These are phyloP conservation scores for Argopecten irradians DNA, from an alignment of 1,140 invertebrate genomes.

Conservation along the genomic window DNA sequence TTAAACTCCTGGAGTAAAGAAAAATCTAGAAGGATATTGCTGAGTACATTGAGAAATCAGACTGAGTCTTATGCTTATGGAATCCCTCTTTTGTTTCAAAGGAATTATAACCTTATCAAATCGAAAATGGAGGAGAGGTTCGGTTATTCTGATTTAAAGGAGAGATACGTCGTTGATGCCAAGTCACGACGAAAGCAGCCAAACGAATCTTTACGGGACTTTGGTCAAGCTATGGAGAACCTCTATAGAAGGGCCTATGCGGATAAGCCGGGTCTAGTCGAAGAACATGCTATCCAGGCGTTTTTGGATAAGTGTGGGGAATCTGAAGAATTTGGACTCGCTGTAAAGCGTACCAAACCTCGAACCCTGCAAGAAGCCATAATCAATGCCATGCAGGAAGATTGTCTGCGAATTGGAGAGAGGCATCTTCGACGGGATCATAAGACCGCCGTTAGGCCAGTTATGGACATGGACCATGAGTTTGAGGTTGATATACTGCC, in stretches of 20 bases:
- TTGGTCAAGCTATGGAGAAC: constrained; percentile 36
- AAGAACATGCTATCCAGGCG: constrained; percentile 20
- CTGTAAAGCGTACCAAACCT: constrained; percentile 43
- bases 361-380: constrained; percentile 42
- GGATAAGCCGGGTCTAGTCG: constrained; percentile 28
- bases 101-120: constrained; percentile 26
- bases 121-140: constrained; percentile 10
- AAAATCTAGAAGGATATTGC: neutral
- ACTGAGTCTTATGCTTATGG: constrained; percentile 34
- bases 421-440: neutral
- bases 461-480: constrained; percentile 6
- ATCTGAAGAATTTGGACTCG: constrained; percentile 35
- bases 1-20: neutral
- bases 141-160: constrained; percentile 35
- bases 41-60: constrained; percentile 29
- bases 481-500: no score
- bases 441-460: neutral
- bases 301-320: constrained; percentile 45
- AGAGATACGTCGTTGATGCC: constrained; percentile 33
- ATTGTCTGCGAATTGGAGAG: constrained; percentile 31
- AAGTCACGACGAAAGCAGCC: constrained; percentile 30
- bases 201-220: constrained; percentile 30
- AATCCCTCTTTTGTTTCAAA: neutral
- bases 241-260: constrained; percentile 37
- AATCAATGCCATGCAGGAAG: constrained; percentile 45